phyloP scores from a whole-genome alignment of 2,797 vertebrate species.

The Morus bassanus region DNA sequence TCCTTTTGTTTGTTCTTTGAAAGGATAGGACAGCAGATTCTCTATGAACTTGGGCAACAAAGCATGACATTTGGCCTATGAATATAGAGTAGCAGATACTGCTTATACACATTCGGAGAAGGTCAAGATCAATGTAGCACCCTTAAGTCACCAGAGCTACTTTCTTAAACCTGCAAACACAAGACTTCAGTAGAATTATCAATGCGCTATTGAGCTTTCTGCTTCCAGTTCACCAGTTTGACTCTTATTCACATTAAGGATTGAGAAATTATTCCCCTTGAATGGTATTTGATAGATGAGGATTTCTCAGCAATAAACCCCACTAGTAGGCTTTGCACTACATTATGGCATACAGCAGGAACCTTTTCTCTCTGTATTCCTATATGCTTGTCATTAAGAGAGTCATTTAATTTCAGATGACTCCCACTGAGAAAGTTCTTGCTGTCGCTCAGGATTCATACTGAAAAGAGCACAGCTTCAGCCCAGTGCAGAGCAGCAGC shows the following conservation, averaged over 20 bases:
- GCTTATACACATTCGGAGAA: background rate
- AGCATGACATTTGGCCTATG: background rate
- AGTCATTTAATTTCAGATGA: background rate
- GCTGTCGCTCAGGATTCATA: background rate
- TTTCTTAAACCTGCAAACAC: background rate
- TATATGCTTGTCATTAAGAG: background rate
- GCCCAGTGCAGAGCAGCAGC: background rate
- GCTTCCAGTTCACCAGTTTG: background rate
- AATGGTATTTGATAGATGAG: background rate
- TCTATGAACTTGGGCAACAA: background rate
- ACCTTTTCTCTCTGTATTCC: background rate
- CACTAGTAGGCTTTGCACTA: background rate
- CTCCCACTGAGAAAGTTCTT: background rate
- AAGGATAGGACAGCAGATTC: background rate
- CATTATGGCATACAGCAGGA: background rate
- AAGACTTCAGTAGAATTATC: background rate
- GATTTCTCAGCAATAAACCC: background rate
- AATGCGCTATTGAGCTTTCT: background rate
- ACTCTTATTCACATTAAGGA: background rate
- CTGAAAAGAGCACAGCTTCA: background rate
- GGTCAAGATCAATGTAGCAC: background rate
- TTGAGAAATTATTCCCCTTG: background rate
- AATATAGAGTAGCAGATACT: background rate
- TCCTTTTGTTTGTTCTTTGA: background rate
- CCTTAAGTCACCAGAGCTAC: background rate